phyloP scores from a whole-genome alignment of 2,797 vertebrate species.

The Linurgus olivaceus region DNA sequence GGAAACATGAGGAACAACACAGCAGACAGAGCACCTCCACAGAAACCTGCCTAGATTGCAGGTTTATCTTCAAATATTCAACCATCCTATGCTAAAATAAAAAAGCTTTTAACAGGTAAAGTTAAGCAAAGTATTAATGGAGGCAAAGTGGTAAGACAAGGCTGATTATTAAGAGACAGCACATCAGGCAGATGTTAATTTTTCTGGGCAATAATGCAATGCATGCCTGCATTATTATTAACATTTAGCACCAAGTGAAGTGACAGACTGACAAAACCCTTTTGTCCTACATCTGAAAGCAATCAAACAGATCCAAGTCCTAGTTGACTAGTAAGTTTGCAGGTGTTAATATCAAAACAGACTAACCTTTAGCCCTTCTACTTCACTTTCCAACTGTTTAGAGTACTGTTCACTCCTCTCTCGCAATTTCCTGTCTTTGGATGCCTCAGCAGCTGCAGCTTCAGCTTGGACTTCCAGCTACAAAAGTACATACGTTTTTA shows the following conservation, averaged over 20 bases:
- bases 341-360: slow-evolving; percentile 50
- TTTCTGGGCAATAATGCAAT: background rate
- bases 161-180: rapidly evolving
- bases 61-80: background rate
- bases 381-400: slow-evolving; percentile 92
- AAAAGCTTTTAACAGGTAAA: background rate
- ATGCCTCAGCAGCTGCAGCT: slow-evolving; percentile 87
- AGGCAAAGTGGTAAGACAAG: background rate
- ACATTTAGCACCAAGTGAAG: background rate
- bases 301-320: slow-evolving; percentile 10
- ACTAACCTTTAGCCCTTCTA: slow-evolving; percentile 92
- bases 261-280: background rate
- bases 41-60: background rate
- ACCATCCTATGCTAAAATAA: background rate
- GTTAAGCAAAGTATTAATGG: background rate
- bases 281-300: slow-evolving; percentile 14
- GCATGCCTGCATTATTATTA: background rate
- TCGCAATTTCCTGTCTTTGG: slow-evolving; percentile 92
- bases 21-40: background rate
- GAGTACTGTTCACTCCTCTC: slow-evolving; percentile 93
- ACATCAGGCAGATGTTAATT: background rate
- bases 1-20: background rate
- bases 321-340: background rate
- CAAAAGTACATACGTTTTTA: slow-evolving; percentile 61
- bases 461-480: slow-evolving; percentile 92